Evolutionary conservation across 2,888 invertebrate species (phyloP).

Genomic region (Nowickia ferox): DNA sequence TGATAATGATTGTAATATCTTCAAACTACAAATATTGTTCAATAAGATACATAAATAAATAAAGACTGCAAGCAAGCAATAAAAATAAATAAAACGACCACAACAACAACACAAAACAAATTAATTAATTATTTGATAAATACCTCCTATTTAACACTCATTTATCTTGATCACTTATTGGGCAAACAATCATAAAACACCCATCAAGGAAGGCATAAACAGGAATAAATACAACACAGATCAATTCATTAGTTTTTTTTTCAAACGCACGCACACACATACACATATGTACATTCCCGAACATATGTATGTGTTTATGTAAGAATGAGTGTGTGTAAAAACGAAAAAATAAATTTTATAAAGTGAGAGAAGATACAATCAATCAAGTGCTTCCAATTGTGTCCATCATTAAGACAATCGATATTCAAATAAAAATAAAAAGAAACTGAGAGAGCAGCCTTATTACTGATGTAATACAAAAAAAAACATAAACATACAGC

Average conservation of each 20-base stretch:
- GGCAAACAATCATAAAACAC: conserved; percentile 62
- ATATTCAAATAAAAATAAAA: conserved; percentile 47
- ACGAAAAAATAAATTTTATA: conserved; percentile 75
- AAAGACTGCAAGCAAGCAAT: conserved; percentile 15
- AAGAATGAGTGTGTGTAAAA: neutral
- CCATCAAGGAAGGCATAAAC: conserved; percentile 56
- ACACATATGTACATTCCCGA: neutral
- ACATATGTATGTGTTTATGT: no score
- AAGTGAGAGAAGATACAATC: conserved; percentile 80
- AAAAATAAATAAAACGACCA: conserved; percentile 50
- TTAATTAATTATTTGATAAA: conserved; percentile 63
- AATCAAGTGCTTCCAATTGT: conserved; percentile 77
- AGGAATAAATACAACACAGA: conserved; percentile 26
- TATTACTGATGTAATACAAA: neutral
- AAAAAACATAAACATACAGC: conserved; percentile 6
- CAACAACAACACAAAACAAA: conserved; percentile 42
- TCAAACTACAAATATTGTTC: conserved; percentile 6
- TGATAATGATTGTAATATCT: neutral
- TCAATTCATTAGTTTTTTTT: conserved; percentile 32
- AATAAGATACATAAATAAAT: neutral
- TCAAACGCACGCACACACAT: neutral
- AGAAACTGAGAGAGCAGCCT: neutral
- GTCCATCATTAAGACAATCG: conserved; percentile 66
- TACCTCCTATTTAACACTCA: conserved; percentile 66
- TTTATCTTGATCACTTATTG: conserved; percentile 68